phyloP scores from a whole-genome alignment of 2,797 vertebrate genomes.

The Psittacula echo region DNA sequence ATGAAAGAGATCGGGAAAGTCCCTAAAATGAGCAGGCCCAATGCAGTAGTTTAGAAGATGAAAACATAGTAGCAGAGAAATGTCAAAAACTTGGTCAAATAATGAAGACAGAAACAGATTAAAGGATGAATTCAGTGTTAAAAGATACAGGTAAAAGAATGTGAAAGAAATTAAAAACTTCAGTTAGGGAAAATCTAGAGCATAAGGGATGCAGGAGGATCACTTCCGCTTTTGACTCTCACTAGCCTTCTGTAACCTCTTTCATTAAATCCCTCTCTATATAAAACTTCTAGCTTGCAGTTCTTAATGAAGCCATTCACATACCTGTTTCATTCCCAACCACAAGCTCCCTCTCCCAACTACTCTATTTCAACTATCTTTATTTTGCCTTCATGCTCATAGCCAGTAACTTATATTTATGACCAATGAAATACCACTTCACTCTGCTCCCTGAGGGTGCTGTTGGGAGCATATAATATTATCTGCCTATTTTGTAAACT shows the following conservation, averaged over 20 bases:
- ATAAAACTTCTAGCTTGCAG: not conserved
- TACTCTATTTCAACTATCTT: not conserved
- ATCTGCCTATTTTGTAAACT: not conserved
- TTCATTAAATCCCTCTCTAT: not conserved
- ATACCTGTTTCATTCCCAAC: not conserved
- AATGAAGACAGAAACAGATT: not conserved
- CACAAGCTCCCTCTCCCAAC: not conserved
- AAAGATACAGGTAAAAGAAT: not conserved
- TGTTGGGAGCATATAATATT: not conserved
- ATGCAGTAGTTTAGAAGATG: not conserved
- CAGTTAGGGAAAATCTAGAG: not conserved
- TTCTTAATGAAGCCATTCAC: not conserved
- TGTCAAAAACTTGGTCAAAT: not conserved
- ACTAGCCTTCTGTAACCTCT: not conserved
- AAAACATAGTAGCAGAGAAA: not conserved
- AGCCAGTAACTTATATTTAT: not conserved
- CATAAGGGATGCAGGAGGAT: not conserved
- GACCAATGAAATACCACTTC: not conserved
- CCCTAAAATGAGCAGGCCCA: not conserved
- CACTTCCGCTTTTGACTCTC: not conserved
- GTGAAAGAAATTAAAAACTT: not conserved
- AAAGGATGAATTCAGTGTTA: not conserved
- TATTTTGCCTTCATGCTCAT: not conserved
- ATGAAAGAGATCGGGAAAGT: not conserved
- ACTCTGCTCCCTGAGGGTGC: not conserved